Evolutionary conservation across 2,113 vertebrate species (phyloP).

Genomic region (Tichodroma muraria): DNA sequence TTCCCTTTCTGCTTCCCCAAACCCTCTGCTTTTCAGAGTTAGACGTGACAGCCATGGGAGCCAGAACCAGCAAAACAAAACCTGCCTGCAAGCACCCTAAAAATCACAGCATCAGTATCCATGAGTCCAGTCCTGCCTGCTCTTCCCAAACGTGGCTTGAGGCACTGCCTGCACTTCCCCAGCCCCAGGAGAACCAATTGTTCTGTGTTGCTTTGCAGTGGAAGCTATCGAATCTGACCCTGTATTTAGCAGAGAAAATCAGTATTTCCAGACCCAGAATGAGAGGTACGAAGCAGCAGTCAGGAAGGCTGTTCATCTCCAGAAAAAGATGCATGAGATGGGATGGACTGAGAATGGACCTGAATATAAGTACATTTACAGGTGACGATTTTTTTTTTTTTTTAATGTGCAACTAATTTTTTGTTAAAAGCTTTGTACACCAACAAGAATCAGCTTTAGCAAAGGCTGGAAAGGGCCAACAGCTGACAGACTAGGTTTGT

Average conservation of each 20-base stretch:
- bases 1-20: neutral
- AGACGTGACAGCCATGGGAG: neutral
- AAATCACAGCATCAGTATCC: neutral
- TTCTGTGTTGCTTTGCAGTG: conserved; percentile 49
- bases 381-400: conserved; percentile 44
- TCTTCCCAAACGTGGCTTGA: rapidly evolving
- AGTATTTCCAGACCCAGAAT: conserved; percentile 69
- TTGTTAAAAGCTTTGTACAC: neutral
- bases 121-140: neutral
- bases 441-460: neutral
- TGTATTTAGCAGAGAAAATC: conserved; percentile 46
- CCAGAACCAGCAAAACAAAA: neutral
- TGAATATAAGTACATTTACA: conserved; percentile 44
- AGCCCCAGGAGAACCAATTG: neutral
- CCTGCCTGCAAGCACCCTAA: neutral
- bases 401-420: neutral
- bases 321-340: conserved; percentile 40
- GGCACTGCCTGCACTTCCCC: neutral
- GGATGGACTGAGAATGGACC: conserved; percentile 55
- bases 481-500: neutral
- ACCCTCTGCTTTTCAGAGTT: neutral
- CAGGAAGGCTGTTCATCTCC: conserved; percentile 40
- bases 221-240: conserved; percentile 54
- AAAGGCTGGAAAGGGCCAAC: neutral
- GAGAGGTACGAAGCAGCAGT: conserved; percentile 65